phyloP scores from a whole-genome alignment of 2,888 invertebrate genomes.

The Habroteleia sp. region DNA sequence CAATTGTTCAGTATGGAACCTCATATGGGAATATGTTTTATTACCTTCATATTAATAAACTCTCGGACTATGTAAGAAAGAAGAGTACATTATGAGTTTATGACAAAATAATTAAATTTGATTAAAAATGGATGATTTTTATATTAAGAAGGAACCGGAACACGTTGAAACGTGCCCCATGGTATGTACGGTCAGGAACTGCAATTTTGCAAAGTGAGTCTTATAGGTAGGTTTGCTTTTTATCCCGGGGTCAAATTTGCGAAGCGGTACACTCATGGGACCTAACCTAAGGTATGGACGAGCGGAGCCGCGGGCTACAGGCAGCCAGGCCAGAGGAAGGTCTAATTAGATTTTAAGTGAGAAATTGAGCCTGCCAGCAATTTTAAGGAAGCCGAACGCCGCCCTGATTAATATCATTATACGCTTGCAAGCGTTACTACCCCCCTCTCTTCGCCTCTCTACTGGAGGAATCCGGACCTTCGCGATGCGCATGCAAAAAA shows the following conservation, averaged over 20 bases:
- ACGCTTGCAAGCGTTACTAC: constrained; percentile 65
- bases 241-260: constrained; percentile 75
- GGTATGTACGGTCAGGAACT: constrained; percentile 75
- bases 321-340: constrained; percentile 71
- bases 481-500: constrained; percentile 31
- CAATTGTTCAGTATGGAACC: too few species aligned
- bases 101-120: constrained; percentile 57
- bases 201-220: constrained; percentile 78
- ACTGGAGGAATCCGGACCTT: constrained; percentile 44
- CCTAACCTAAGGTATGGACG: constrained; percentile 60
- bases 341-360: constrained; percentile 81
- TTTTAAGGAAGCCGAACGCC: constrained; percentile 81
- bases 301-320: constrained; percentile 63
- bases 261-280: constrained; percentile 63
- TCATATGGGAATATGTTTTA: too few species aligned
- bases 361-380: constrained; percentile 81
- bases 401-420: constrained; percentile 81
- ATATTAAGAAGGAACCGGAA: constrained; percentile 61
- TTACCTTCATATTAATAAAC: constrained; percentile 15
- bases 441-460: constrained; percentile 43
- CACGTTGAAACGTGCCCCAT: constrained; percentile 62
- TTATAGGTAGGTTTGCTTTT: constrained; percentile 71
- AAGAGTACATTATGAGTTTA: constrained; percentile 26
- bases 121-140: constrained; percentile 53
- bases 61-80: constrained; percentile 10